Evolutionary conservation across 1,140 invertebrate genomes (phyloP), one percentile per base, ranked within the genome.

Genomic region (Centruroides vittatus): DNA sequence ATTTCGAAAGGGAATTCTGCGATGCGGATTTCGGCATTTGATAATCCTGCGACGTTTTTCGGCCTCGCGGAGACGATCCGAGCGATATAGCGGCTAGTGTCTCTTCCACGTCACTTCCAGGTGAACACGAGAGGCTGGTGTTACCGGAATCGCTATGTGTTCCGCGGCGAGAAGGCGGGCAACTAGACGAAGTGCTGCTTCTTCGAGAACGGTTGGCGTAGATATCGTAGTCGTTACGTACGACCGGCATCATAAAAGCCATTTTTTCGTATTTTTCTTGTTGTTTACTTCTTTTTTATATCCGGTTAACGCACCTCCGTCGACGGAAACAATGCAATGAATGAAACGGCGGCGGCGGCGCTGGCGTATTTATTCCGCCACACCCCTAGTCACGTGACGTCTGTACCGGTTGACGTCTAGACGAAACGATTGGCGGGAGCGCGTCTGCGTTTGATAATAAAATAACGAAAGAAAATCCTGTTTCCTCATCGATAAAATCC

Each of bases 181-280:
- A 23, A 9, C 46, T 36, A 13, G 48, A 49, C 12, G 46, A 59
- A 10, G 58, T 41, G 10, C 58, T 62, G 36, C 59, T 63, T 13
- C 62, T 59, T n/a, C 64, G 51, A 4, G 66, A 64, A 35, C 62
- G 59, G 34, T 55, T 65, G 4, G 66, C 57, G 78, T 92, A 92
- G 72, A 92, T 90, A 72, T 92, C 86, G 79, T 86, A 91, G 75
- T 91, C 86, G 75, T 91, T 91, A 79, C 89, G 90, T 73, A 92
- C 82, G 64, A 92, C 87, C 49, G 88, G 88, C 86, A 90, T 89
- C 88, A 91, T 90, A 76, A 91, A 91, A 78, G 88, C 88, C 88
- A 91, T 91, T 23, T 53, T 41, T 41, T 8, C 8, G 5, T 41
- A 6, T 41, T 41, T 41, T 41, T 41, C 36, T n/a, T 23, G 23